These are phyloP conservation scores for Sebastes alutus DNA, from an alignment of 2,797 vertebrate genomes.

Conservation along the genomic window DNA sequence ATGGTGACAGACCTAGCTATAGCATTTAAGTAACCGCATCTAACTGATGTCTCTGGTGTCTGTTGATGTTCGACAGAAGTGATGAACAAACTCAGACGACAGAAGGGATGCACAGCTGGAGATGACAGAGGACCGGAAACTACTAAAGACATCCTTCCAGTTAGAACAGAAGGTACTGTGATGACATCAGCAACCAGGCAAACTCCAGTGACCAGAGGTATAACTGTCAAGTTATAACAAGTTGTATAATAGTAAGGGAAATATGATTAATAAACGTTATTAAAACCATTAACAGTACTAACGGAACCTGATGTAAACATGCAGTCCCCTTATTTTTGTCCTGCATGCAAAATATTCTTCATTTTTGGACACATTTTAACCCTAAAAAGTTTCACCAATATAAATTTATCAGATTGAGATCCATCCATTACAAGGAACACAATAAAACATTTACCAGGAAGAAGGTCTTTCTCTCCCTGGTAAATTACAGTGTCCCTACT, in stretches of 20 bases:
- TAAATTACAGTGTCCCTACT: neutral
- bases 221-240: neutral
- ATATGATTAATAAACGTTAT: neutral
- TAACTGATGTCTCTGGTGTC: neutral
- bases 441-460: neutral
- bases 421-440: neutral
- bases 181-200: neutral
- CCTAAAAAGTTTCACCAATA: neutral
- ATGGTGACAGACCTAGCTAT: no score
- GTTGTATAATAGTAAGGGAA: neutral
- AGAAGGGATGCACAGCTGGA: slow-evolving; percentile 44
- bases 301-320: neutral
- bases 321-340: neutral
- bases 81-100: slow-evolving; percentile 10
- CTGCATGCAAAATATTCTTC: neutral
- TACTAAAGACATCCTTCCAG: neutral
- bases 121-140: neutral
- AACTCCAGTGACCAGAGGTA: neutral
- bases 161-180: slow-evolving; percentile 2
- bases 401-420: neutral
- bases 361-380: neutral
- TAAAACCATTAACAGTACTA: neutral
- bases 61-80: slow-evolving; percentile 16
- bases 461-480: neutral
- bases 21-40: neutral